Evolutionary conservation across 2,888 invertebrate genomes (phyloP).

Genomic region (Julus scanicus): DNA sequence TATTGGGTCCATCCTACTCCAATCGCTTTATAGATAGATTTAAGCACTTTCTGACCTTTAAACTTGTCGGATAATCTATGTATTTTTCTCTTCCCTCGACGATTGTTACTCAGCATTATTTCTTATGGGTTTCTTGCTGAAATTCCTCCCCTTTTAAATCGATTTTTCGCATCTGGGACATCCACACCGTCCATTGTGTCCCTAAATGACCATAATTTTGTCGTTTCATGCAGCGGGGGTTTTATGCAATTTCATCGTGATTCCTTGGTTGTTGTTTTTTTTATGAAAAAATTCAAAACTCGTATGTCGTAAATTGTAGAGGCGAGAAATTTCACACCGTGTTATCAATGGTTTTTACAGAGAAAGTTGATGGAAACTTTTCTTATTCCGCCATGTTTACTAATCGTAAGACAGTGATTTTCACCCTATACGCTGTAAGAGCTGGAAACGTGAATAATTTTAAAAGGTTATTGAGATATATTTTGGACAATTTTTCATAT

Average conservation of each 20-base stretch:
- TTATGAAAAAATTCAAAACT: neutral
- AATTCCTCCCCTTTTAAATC: neutral
- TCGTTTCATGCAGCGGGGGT: neutral
- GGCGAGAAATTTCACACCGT: neutral
- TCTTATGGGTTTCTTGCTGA: neutral
- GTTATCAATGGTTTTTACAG: neutral
- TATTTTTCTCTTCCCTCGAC: neutral
- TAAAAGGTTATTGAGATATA: too few relatives aligned
- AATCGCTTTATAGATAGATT: neutral
- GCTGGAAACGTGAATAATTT: too few relatives aligned
- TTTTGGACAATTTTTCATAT: too few relatives aligned
- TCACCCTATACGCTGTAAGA: too few relatives aligned
- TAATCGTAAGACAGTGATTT: too few relatives aligned
- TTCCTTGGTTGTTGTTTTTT: neutral
- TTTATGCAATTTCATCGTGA: neutral
- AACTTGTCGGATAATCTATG: neutral
- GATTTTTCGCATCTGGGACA: neutral
- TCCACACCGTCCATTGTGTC: neutral
- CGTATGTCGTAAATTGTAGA: neutral
- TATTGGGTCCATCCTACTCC: neutral
- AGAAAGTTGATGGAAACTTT: neutral
- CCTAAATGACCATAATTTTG: conserved; percentile 1
- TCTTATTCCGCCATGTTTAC: too few relatives aligned
- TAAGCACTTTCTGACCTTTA: neutral
- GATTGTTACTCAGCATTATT: neutral